These are phyloP conservation scores for Parotia lawesii DNA, from an alignment of 2,113 vertebrate species.

Conservation along the genomic window DNA sequence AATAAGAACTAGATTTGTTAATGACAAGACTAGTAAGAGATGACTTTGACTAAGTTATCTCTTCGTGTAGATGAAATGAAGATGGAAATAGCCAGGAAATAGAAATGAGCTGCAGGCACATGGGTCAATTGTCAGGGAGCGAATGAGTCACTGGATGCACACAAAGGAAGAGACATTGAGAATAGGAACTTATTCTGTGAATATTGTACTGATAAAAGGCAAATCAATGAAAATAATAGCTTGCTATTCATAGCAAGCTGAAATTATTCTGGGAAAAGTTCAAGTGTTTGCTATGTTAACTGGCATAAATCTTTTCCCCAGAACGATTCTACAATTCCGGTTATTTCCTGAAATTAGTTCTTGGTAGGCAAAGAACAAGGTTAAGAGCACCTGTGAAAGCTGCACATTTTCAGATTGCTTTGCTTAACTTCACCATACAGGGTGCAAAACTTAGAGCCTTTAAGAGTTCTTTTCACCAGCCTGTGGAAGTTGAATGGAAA, in stretches of 20 bases:
- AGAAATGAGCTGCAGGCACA: background rate
- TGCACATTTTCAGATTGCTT: background rate
- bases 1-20: background rate
- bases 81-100: background rate
- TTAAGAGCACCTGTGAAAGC: background rate
- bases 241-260: background rate
- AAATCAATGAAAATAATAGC: background rate
- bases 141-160: background rate
- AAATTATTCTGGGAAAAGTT: background rate
- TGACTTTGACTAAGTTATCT: background rate
- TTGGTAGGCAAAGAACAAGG: background rate
- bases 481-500: background rate
- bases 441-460: background rate
- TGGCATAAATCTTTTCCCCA: background rate
- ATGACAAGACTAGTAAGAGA: background rate
- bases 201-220: background rate
- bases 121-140: background rate
- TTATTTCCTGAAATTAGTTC: background rate
- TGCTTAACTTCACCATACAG: background rate
- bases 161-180: background rate
- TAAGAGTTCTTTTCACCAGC: background rate
- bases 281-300: background rate
- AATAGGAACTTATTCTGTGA: background rate
- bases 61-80: background rate
- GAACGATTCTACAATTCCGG: background rate